Percentiles rank a stretch among this genome's conserved stretches.
Conservation (phyloP, 2,113 vertebrate genomes). For the Conger conger region DNA sequence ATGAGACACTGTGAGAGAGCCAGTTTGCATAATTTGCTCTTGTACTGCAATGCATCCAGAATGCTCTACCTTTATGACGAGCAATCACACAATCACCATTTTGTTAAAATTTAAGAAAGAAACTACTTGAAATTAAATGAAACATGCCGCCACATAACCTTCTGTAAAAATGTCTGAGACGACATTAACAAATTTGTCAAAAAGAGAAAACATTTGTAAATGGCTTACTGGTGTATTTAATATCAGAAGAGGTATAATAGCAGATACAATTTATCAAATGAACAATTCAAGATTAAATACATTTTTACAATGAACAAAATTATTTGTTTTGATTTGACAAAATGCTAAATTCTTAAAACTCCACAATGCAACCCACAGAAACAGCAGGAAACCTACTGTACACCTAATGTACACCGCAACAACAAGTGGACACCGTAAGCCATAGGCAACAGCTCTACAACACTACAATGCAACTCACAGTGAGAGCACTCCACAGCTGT, state of each 20-base stretch:
- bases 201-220: background rate
- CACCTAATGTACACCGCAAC: too few species aligned
- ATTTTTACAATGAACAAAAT: background rate
- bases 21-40: background rate
- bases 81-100: background rate
- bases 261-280: background rate
- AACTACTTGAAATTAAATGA: too few species aligned
- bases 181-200: too few species aligned
- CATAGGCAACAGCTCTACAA: too few species aligned
- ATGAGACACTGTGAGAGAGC: background rate
- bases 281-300: background rate
- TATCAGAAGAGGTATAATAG: background rate
- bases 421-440: too few species aligned
- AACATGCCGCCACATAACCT: too few species aligned
- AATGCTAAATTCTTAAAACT: background rate
- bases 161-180: too few species aligned
- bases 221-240: background rate
- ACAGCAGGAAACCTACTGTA: background rate
- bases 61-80: background rate
- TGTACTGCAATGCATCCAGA: background rate
- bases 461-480: background rate
- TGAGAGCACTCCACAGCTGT: background rate
- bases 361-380: background rate
- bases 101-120: too few species aligned
- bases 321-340: background rate